Evolutionary conservation across 2,113 vertebrate species (phyloP), one percentile per base, ranked within the genome.

Genomic region (Caranx melampygus): DNA sequence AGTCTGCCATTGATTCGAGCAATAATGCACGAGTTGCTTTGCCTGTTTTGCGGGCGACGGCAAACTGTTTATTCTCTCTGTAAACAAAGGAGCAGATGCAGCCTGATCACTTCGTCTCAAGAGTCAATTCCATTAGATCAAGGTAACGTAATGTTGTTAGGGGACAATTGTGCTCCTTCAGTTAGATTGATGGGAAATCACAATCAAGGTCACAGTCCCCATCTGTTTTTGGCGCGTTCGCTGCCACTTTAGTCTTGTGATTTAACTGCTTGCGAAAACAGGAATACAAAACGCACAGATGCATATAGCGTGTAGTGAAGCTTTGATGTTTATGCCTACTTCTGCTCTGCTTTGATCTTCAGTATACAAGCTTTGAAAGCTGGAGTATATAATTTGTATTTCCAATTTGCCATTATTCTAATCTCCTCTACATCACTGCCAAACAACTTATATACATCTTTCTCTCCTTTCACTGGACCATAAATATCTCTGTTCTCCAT

Each of bases 51-150:
- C 61, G 42, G 75, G 59, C 60, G 82, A 34, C 44, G n/a, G 57
- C 66, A 81, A 65, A 75, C 61, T 79, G 58, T 73, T 72, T 37
- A 59, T 72, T 55, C 75, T 79, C 54, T 2, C 45, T 61, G 68
- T 82, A 81, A 89, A 89, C 75, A 92, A 81, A 72, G 66, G 55
- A 78, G 64, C 40, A 33, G 63, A 85, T 75, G 69, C 83, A 72
- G 81, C 59, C 34, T 49, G 57, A 87, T 80, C 80, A 64, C 71
- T 84, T 79, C 65, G 73, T 84, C 92, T 85, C 86, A 62, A 75
- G 79, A 86, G 79, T 79, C 35, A 62, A 84, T 83, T 91, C 72
- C 79, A 87, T 85, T 75, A 84, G 45, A 57, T 45, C 70, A 67
- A 69, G 44, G 59, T 58, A 72, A 63, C 33, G 70, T 78, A 73